A percentile compares a stretch with the other conserved stretches of the same genome.
These are phyloP conservation scores for Xanthostigma xanthostigma DNA, from an alignment of 2,888 invertebrate genomes.

Conservation along the genomic window DNA sequence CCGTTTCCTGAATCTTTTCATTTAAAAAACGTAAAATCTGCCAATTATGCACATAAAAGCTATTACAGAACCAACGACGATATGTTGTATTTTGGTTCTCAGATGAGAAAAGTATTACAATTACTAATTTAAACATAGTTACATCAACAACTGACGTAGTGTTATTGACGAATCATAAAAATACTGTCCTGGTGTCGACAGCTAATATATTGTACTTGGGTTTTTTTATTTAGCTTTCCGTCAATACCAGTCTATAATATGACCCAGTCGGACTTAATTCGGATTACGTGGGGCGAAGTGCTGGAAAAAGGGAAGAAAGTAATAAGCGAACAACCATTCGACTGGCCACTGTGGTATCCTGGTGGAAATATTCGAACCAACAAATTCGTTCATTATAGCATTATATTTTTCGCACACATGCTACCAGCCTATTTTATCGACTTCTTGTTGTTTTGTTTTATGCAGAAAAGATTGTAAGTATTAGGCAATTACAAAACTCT, in stretches of 20 bases:
- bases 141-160: too few species aligned
- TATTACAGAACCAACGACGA: too few species aligned
- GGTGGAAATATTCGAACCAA: conserved; percentile 52
- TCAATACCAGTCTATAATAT: conserved; percentile 56
- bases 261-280: conserved; percentile 54
- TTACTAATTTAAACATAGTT: too few species aligned
- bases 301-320: conserved; percentile 44
- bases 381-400: conserved; percentile 43
- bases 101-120: too few species aligned
- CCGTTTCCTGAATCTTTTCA: too few species aligned
- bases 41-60: too few species aligned
- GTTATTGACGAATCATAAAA: too few species aligned
- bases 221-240: conserved; percentile 28
- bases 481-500: background rate
- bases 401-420: conserved; percentile 50
- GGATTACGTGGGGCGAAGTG: conserved; percentile 69
- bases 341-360: conserved; percentile 58
- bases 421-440: conserved; percentile 63
- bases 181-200: too few species aligned
- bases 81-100: too few species aligned
- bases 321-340: conserved; percentile 51
- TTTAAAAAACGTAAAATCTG: too few species aligned
- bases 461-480: conserved; percentile 61
- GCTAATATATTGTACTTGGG: too few species aligned
- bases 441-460: conserved; percentile 41